Base-by-base conservation (phyloP, 2,113 vertebrate genomes). In the Gorsachius goisagi region DNA sequence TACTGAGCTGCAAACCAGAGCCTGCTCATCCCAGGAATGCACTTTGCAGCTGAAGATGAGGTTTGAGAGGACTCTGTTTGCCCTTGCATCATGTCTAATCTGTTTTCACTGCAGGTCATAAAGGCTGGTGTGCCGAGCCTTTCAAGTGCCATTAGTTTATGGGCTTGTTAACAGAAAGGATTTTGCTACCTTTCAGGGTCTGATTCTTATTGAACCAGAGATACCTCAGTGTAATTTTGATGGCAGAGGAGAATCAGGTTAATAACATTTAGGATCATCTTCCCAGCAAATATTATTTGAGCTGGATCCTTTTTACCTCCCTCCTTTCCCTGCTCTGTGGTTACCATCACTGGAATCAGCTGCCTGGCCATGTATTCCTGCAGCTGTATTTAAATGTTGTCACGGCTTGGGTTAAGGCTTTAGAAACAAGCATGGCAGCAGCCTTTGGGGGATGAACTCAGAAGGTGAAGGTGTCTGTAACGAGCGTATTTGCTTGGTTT, bases 111-210 rank as follows among this genome's bases (percentile, higher is more conserved):
- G 68, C 2, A 4, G 91, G 88, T 66, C 79, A 59, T 81, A 85
- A 93, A 88, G 60, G 85, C 83, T 67, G 64, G 35, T 49, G 44
- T 84, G 90, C 79, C 0, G 15, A 80, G 79, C 52, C 91, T 83
- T 80, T 79, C 93, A 84, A 86, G 85, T 75, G 68, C 30, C 39
- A 22, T 86, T 92, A 81, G 72, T 87, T 96, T 89, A 90, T 78
- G 33, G 52, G 56, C 90, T 88, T 96, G 92, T 90, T 93, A 90
- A 92, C 35, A 81, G 56, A 60, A 86, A 18, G 72, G 85, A 56
- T 88, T 93, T 90, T 92, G 35, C 63, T 86, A 64, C 82, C 60
- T 95, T 96, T 89, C 79, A 88, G 79, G 49, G 30, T 52, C 72
- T 95, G 68, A 64, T 75, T 94, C 56, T 92, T 39, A 37, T 2